These are phyloP conservation scores for Leucoraja erinaceus DNA, from an alignment of 2,113 vertebrate genomes.

Conservation along the genomic window DNA sequence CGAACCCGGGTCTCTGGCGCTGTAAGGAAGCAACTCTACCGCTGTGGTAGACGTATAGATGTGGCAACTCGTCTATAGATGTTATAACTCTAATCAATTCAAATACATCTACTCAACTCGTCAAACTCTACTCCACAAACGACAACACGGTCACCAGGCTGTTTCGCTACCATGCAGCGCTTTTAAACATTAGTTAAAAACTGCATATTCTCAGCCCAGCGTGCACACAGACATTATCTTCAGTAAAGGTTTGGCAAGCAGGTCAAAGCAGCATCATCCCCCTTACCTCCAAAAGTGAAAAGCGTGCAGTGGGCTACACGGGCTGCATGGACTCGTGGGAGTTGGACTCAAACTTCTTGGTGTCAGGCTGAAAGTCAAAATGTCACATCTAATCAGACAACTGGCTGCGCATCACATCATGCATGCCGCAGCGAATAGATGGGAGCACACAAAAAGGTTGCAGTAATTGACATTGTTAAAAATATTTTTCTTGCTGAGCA, in stretches of 20 bases:
- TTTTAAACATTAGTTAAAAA: too few relatives aligned
- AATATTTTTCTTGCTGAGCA: background rate
- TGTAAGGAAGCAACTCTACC: too few relatives aligned
- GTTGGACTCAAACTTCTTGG: slow-evolving; percentile 98
- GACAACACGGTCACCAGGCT: too few relatives aligned
- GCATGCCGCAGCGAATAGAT: background rate
- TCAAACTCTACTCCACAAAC: too few relatives aligned
- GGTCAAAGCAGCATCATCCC: slow-evolving; percentile 5
- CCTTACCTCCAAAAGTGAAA: slow-evolving; percentile 99
- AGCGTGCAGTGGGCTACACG: slow-evolving; percentile 94
- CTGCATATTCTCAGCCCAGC: background rate
- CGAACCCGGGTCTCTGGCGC: too few relatives aligned
- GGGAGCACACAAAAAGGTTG: slow-evolving; percentile 1
- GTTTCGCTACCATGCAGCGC: too few relatives aligned
- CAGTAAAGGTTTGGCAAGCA: background rate
- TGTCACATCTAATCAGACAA: slow-evolving; percentile 61
- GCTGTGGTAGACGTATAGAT: too few relatives aligned
- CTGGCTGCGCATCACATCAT: slow-evolving; percentile 1
- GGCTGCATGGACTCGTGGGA: slow-evolving; percentile 98
- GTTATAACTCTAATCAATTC: too few relatives aligned
- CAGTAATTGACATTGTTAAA: slow-evolving; percentile 18
- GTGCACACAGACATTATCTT: background rate
- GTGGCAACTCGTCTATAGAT: too few relatives aligned
- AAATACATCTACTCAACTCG: too few relatives aligned
- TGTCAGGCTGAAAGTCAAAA: slow-evolving; percentile 99